These are phyloP conservation scores for Drosophila quasianomalipes DNA, from an alignment of 2,888 invertebrate genomes.

Conservation along the genomic window DNA sequence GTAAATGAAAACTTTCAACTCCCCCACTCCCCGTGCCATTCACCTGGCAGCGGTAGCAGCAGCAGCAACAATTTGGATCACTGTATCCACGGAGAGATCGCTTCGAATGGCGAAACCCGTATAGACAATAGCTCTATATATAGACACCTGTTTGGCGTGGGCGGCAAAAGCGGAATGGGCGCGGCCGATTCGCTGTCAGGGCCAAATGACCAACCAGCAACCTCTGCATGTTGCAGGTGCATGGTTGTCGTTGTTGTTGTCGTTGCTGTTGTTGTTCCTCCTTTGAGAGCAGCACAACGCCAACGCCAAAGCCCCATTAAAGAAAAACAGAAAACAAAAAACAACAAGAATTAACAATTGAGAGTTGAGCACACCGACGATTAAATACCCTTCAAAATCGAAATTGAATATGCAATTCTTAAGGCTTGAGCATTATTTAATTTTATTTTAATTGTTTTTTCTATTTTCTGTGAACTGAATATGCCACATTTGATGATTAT, in stretches of 20 bases:
- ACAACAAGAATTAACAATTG: background rate
- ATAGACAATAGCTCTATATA: slow-evolving; percentile 22
- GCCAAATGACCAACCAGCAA: slow-evolving; percentile 34
- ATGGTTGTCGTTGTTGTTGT: background rate
- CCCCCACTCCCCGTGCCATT: background rate
- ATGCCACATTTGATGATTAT: background rate
- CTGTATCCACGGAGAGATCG: background rate
- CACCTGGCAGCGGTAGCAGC: slow-evolving; percentile 1
- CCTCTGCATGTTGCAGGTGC: slow-evolving; percentile 53
- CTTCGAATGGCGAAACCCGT: slow-evolving; percentile 32
- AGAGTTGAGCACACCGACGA: background rate
- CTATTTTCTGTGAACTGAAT: background rate
- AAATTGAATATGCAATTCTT: background rate
- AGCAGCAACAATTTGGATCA: background rate
- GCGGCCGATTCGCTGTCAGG: slow-evolving; percentile 46
- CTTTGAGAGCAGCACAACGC: slow-evolving; percentile 50
- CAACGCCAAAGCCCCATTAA: background rate
- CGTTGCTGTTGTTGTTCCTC: slow-evolving; percentile 11
- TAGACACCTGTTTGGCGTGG: slow-evolving; percentile 50
- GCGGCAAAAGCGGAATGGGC: slow-evolving; percentile 12
- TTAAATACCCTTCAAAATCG: background rate
- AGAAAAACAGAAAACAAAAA: background rate
- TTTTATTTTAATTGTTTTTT: background rate
- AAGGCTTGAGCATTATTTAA: background rate
- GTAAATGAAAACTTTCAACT: background rate